Percentiles rank a stretch among this genome's conserved stretches.
Conservation (phyloP, 1,140 invertebrate species). For the Megathymus violae region DNA sequence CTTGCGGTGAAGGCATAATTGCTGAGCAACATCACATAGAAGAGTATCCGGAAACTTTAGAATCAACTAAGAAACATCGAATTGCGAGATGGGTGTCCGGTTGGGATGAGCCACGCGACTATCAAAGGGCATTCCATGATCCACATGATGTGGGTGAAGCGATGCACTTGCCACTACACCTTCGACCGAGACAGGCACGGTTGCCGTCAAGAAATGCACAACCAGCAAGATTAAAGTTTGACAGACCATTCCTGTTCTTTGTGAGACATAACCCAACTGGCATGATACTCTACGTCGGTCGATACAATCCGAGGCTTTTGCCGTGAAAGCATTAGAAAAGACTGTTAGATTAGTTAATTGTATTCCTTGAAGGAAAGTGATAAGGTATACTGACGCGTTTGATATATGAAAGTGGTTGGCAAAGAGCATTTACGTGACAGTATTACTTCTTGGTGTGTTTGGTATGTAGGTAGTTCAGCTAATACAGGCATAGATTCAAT, state of each 20-base stretch:
- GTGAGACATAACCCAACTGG: slow-evolving; percentile 94
- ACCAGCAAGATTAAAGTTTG: slow-evolving; percentile 88
- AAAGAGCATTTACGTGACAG: slow-evolving; percentile 78
- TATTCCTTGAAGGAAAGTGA: slow-evolving; percentile 78
- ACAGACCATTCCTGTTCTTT: slow-evolving; percentile 93
- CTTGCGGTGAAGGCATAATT: slow-evolving; percentile 89
- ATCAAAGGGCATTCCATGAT: slow-evolving; percentile 86
- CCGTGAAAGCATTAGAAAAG: slow-evolving; percentile 82
- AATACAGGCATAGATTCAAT: slow-evolving; percentile 13
- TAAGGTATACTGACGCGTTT: slow-evolving; percentile 73
- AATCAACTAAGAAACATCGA: slow-evolving; percentile 59
- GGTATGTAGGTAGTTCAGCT: slow-evolving; percentile 57
- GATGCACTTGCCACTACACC: slow-evolving; percentile 86
- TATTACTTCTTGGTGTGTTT: slow-evolving; percentile 70
- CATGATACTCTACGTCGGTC: slow-evolving; percentile 92
- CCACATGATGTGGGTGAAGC: slow-evolving; percentile 85
- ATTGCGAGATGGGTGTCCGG: slow-evolving; percentile 66
- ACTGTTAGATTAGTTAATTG: slow-evolving; percentile 77
- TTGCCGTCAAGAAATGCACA: slow-evolving; percentile 84
- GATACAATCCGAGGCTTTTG: slow-evolving; percentile 92
- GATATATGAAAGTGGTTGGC: slow-evolving; percentile 64
- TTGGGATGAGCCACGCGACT: slow-evolving; percentile 81
- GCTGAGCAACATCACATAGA: slow-evolving; percentile 90
- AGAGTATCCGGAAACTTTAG: slow-evolving; percentile 89
- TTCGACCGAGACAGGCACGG: slow-evolving; percentile 88